These are phyloP conservation scores for Xyrichtys novacula DNA, from an alignment of 2,797 vertebrate genomes.

Conservation along the genomic window DNA sequence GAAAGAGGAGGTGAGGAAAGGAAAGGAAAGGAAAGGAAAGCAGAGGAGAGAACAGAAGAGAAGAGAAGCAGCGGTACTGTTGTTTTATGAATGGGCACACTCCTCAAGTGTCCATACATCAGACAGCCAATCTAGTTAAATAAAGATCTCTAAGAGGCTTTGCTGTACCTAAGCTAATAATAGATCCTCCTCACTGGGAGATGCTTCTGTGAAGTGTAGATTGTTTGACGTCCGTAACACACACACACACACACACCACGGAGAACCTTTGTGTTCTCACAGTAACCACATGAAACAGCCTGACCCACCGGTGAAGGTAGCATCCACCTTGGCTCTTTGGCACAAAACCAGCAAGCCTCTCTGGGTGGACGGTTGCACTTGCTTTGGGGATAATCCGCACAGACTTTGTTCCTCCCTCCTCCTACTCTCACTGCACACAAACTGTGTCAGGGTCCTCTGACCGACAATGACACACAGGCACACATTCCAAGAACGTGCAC, in stretches of 20 bases:
- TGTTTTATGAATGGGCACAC: slow-evolving; percentile 66
- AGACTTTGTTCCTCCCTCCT: slow-evolving; percentile 53
- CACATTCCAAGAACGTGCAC: slow-evolving; percentile 69
- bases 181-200: slow-evolving; percentile 68
- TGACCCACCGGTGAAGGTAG: slow-evolving; percentile 54
- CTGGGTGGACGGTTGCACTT: too few relatives aligned
- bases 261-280: slow-evolving; percentile 57
- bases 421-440: slow-evolving; percentile 51
- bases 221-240: slow-evolving; percentile 71
- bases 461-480: slow-evolving; percentile 66
- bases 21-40: slow-evolving; percentile 3
- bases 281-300: slow-evolving; percentile 41
- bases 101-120: slow-evolving; percentile 81
- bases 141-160: slow-evolving; percentile 88
- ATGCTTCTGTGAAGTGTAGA: slow-evolving; percentile 58
- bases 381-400: slow-evolving; percentile 58
- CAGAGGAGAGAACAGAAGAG: not conserved
- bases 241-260: slow-evolving; percentile 18
- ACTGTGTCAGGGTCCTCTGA: slow-evolving; percentile 71
- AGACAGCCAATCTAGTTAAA: slow-evolving; percentile 86
- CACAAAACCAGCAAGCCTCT: slow-evolving; percentile 54
- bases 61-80: slow-evolving; percentile 8
- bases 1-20: not conserved
- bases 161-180: slow-evolving; percentile 88
- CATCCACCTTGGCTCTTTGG: slow-evolving; percentile 51